phyloP scores from a whole-genome alignment of 2,888 invertebrate species.

The Pycnomerus fuliginosus region DNA sequence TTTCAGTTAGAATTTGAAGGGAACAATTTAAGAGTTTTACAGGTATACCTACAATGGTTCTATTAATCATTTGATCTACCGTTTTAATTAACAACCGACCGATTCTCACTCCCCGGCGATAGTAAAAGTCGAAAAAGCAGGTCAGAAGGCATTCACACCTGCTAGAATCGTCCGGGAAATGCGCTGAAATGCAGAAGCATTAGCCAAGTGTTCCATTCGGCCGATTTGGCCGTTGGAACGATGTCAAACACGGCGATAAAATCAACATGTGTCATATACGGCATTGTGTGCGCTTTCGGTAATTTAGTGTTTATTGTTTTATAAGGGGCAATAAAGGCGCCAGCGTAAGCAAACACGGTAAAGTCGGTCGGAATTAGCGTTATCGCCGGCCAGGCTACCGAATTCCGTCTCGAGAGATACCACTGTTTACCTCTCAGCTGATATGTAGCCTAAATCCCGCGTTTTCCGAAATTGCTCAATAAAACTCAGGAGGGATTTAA shows the following conservation, averaged over 20 bases:
- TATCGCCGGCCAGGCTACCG: conserved; percentile 22
- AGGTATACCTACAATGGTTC: too few relatives aligned
- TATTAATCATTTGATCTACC: too few relatives aligned
- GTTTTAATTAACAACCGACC: too few relatives aligned
- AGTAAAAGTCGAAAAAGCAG: too few relatives aligned
- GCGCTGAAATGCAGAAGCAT: too few relatives aligned
- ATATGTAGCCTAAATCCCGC: conserved; percentile 18
- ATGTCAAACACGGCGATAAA: conserved; percentile 20
- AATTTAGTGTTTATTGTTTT: conserved; percentile 26
- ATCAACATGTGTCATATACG: conserved; percentile 26
- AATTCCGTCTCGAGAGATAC: conserved; percentile 22
- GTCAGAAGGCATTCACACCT: too few relatives aligned
- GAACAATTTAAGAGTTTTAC: too few relatives aligned
- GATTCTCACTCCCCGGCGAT: too few relatives aligned
- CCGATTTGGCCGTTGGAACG: conserved; percentile 8
- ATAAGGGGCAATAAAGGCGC: conserved; percentile 24
- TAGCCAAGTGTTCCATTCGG: conserved; percentile 1
- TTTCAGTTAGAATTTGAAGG: too few relatives aligned
- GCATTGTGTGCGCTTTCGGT: conserved; percentile 24
- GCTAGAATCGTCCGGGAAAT: too few relatives aligned
- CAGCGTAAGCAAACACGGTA: conserved; percentile 22
- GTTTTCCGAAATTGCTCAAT: conserved; percentile 19
- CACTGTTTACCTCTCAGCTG: conserved; percentile 19
- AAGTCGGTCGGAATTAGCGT: conserved; percentile 24
- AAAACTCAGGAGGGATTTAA: conserved; percentile 12